These are phyloP conservation scores for Campaea margaritaria DNA, from an alignment of 2,888 invertebrate genomes.

Conservation along the genomic window DNA sequence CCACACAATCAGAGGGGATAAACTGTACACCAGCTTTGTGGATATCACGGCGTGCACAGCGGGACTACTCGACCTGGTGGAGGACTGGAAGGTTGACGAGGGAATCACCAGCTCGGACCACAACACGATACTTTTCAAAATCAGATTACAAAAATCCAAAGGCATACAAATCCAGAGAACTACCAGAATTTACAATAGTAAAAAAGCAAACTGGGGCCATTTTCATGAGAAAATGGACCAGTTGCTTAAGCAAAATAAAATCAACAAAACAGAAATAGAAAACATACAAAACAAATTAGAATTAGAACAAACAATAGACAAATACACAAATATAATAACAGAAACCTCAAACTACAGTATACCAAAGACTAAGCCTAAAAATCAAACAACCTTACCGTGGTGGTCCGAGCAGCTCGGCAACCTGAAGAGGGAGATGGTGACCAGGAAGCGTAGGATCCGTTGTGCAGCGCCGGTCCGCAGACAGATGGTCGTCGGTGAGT, in stretches of 20 bases:
- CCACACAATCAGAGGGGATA: too few species aligned
- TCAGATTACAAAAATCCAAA: constrained; percentile 1
- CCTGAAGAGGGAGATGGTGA: constrained; percentile 30
- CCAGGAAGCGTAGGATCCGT: constrained; percentile 33
- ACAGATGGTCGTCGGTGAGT: constrained; percentile 26
- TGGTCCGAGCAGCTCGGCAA: constrained; percentile 36
- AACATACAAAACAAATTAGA: constrained; percentile 3
- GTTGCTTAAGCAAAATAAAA: constrained; percentile 3
- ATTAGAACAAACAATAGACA: not conserved
- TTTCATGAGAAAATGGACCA: constrained; percentile 29
- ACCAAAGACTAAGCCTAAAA: constrained; percentile 9
- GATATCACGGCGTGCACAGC: too few species aligned
- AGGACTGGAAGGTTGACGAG: constrained; percentile 7
- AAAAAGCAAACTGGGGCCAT: constrained; percentile 19
- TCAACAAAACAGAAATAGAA: constrained; percentile 12
- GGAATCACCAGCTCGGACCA: constrained; percentile 7
- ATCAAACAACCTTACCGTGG: constrained; percentile 31
- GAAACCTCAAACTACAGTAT: constrained; percentile 12
- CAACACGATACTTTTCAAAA: constrained; percentile 1
- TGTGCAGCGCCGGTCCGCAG: constrained; percentile 34
- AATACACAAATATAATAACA: not conserved
- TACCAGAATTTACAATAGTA: constrained; percentile 21
- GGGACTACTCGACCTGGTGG: too few species aligned
- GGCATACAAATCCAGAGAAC: constrained; percentile 14
- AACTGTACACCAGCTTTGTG: too few species aligned